These are phyloP conservation scores for Crotalus adamanteus DNA, from an alignment of 2,797 vertebrate genomes.

Conservation along the genomic window DNA sequence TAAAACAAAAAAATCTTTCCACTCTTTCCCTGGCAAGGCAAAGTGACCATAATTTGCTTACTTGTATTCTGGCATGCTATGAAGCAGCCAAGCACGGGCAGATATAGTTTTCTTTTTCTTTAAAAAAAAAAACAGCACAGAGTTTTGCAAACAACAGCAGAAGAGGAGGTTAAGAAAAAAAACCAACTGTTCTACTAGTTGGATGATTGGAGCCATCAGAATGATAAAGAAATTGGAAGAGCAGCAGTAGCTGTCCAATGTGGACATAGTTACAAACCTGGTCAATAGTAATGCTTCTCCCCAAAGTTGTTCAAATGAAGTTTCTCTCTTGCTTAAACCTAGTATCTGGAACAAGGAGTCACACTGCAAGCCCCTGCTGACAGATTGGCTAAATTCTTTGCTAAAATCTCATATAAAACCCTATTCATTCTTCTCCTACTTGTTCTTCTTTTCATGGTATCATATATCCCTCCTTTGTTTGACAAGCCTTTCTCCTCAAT, in stretches of 20 bases:
- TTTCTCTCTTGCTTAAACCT: not conserved
- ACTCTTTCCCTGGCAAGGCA: not conserved
- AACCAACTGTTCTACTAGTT: not conserved
- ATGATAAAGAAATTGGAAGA: not conserved
- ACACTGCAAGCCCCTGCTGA: not conserved
- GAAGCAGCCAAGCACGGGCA: not conserved
- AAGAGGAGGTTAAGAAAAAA: not conserved
- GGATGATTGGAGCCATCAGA: not conserved
- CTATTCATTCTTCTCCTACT: not conserved
- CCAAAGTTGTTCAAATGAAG: not conserved
- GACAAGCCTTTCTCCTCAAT: not conserved
- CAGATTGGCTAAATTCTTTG: not conserved
- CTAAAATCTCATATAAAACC: not conserved
- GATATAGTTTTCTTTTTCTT: not conserved
- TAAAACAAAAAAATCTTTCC: not conserved
- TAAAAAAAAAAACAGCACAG: not conserved
- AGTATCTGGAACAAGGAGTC: not conserved
- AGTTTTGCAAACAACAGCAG: not conserved
- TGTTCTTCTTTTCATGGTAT: not conserved
- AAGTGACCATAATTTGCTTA: not conserved
- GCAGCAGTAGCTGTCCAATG: not conserved
- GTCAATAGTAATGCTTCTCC: not conserved
- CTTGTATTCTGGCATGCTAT: not conserved
- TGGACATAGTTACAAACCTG: not conserved
- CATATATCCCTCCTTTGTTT: not conserved